Evolutionary conservation across 2,888 invertebrate species (phyloP), one percentile per base, ranked within the genome.

Genomic region (Agrotis ipsilon): DNA sequence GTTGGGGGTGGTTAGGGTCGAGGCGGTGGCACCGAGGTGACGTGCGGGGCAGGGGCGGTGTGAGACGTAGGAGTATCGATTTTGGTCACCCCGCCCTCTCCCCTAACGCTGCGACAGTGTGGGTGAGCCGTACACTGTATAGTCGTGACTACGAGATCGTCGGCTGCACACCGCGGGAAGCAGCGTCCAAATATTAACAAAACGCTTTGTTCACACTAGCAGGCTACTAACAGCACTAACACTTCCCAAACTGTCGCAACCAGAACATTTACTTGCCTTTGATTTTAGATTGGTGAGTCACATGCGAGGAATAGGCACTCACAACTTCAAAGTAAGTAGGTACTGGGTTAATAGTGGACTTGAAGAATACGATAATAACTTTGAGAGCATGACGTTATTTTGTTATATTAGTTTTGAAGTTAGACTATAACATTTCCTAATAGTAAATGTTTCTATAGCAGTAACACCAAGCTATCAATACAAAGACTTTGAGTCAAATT

Each of bases 31-130:
- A 90, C 80, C 83, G 91, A 88, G 85, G 88, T 84, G 86, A 86
- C 78, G 87, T 69, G 93, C 89, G 94, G 92, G 93, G 93, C 87
- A 90, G 87, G 90, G 90, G 86, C 86, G 91, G 92, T 87, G 87
- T 91, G 94, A 94, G 94, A 92, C 94, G 95, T 92, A 92, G 93
- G 90, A 94, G 91, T 96, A 96, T 96, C 96, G 96, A 96, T 96
- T 96, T 96, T 95, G 90, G 93, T 89, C 92, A 92, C 93, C 92
- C 94, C 94, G 92, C 94, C 92, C 95, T 93, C 94, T 88, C 94
- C 94, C 94, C 94, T 86, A 91, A 82, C 89, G 89, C 86, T 93
- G 95, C 94, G 95, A 91, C 94, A 90, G 95, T 95, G 94, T 95
- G 95, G 92, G 96, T 95, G 94, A 92, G 92, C 91, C 86, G 87